phyloP scores from a whole-genome alignment of 2,888 invertebrate species.

The Octonoba sinensis region DNA sequence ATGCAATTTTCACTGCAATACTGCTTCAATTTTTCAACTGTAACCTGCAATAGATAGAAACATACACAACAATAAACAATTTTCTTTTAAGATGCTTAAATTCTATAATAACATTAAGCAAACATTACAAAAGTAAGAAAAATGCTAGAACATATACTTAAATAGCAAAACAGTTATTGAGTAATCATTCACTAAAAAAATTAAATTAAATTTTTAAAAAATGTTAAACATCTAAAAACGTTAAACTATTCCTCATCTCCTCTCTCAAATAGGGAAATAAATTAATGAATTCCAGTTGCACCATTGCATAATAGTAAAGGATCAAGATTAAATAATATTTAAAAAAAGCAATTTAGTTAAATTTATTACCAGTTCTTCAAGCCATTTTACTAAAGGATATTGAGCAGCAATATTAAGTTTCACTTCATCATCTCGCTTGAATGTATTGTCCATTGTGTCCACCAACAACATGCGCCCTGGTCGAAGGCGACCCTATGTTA shows the following conservation, averaged over 20 bases:
- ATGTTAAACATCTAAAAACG: no score
- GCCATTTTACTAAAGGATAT: slow-evolving; percentile 91
- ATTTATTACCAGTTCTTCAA: slow-evolving; percentile 78
- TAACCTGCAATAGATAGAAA: slow-evolving; percentile 19
- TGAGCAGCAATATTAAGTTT: slow-evolving; percentile 88
- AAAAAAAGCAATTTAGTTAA: not conserved
- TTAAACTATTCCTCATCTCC: no score
- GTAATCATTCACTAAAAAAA: no score
- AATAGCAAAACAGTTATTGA: no score
- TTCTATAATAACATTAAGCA: no score
- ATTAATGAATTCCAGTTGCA: no score
- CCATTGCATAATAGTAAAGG: no score
- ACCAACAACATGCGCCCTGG: slow-evolving; percentile 98
- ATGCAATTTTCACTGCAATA: not conserved
- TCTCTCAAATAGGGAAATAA: no score
- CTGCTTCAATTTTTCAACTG: slow-evolving; percentile 45
- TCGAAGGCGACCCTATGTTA: slow-evolving; percentile 87
- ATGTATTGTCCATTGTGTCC: slow-evolving; percentile 87
- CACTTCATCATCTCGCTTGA: slow-evolving; percentile 93
- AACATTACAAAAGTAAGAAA: no score
- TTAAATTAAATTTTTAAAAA: no score
- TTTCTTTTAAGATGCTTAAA: no score
- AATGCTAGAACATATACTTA: no score
- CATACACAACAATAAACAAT: not conserved
- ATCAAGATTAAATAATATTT: not conserved